Conservation (phyloP, 2,113 vertebrate species). For the Actenoides lindsayi region DNA sequence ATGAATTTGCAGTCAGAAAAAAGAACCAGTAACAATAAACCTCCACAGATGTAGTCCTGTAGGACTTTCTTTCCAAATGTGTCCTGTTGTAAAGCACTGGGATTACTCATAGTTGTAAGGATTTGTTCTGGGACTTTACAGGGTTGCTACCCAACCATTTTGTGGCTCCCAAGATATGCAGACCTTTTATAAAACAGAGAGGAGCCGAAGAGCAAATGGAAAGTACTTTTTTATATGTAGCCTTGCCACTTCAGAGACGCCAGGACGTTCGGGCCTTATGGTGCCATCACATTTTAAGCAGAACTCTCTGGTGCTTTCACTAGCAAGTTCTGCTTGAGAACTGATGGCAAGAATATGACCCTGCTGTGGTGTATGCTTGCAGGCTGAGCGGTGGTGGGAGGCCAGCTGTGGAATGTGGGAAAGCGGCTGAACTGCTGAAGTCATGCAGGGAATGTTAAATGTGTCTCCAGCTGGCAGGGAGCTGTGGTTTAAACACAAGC, state of each 20-base stretch:
- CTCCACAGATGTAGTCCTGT: not conserved
- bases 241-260: not conserved
- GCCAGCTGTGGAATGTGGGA: conserved; percentile 73
- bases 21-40: conserved; percentile 3
- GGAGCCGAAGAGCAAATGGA: not conserved
- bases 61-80: not conserved
- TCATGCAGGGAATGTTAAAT: conserved; percentile 73
- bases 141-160: conserved; percentile 56
- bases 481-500: conserved; percentile 15
- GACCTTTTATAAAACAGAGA: conserved; percentile 11
- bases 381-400: conserved; percentile 56
- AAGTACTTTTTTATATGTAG: not conserved
- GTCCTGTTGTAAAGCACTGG: not conserved
- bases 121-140: conserved; percentile 41
- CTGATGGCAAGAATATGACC: conserved; percentile 45
- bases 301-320: not conserved
- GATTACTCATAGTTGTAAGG: conserved; percentile 41
- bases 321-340: conserved; percentile 34
- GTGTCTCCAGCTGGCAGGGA: conserved; percentile 70
- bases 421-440: conserved; percentile 63
- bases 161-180: conserved; percentile 39
- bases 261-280: not conserved
- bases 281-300: conserved; percentile 6
- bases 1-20: conserved; percentile 4
- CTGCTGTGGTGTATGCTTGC: not conserved